Conservation (phyloP, 2,888 invertebrate genomes). For the Cordylochernes scorpioides region DNA sequence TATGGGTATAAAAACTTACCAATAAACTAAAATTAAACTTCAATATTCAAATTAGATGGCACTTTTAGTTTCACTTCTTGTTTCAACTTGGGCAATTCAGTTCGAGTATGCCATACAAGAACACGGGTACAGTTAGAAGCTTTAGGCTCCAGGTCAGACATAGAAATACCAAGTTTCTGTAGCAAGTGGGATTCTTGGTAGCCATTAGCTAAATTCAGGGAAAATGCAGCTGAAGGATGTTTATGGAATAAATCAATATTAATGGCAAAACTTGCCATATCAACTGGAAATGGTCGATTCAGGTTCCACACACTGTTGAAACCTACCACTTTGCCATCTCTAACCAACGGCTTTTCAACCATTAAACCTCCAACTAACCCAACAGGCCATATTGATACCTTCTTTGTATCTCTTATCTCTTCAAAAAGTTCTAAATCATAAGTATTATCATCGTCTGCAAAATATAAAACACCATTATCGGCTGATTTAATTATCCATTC, state of each 20-base stretch:
- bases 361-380: slow-evolving; percentile 81
- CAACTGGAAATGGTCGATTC: slow-evolving; percentile 67
- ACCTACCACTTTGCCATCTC: slow-evolving; percentile 36
- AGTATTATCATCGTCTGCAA: slow-evolving; percentile 91
- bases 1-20: too few relatives aligned
- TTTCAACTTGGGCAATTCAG: slow-evolving; percentile 53
- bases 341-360: slow-evolving; percentile 62
- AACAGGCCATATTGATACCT: slow-evolving; percentile 31
- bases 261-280: slow-evolving; percentile 91
- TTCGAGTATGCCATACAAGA: slow-evolving; percentile 95
- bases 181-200: slow-evolving; percentile 65
- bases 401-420: slow-evolving; percentile 27
- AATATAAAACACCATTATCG: slow-evolving; percentile 50
- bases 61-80: slow-evolving; percentile 33
- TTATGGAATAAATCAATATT: slow-evolving; percentile 43
- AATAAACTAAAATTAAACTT: too few relatives aligned
- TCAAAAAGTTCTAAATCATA: slow-evolving; percentile 66
- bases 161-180: slow-evolving; percentile 33
- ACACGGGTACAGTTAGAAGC: slow-evolving; percentile 68
- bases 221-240: slow-evolving; percentile 45
- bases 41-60: slow-evolving; percentile 31
- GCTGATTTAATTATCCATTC: slow-evolving; percentile 16
- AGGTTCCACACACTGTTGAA: slow-evolving; percentile 43
- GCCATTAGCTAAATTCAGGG: slow-evolving; percentile 57
- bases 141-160: slow-evolving; percentile 56